Percentiles rank a stretch among this genome's conserved stretches.
phyloP scores from a whole-genome alignment of 2,797 vertebrate species.

The Sebastes kiyomatsui region DNA sequence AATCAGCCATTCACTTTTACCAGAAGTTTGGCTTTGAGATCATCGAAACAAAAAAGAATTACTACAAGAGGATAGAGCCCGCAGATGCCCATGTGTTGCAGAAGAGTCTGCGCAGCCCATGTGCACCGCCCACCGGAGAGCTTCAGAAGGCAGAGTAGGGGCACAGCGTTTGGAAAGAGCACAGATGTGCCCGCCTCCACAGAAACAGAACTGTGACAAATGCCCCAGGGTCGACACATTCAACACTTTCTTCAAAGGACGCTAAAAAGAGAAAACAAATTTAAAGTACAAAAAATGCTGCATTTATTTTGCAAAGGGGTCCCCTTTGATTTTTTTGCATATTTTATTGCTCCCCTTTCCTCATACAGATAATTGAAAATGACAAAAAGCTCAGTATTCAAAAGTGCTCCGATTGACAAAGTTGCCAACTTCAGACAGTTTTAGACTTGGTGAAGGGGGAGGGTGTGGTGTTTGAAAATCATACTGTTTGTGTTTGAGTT shows the following conservation, averaged over 20 bases:
- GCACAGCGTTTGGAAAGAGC: slow-evolving; percentile 77
- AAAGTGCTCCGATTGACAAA: slow-evolving; percentile 71
- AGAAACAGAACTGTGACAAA: slow-evolving; percentile 87
- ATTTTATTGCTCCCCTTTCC: slow-evolving; percentile 61
- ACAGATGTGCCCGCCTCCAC: slow-evolving; percentile 86
- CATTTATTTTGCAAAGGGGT: slow-evolving; percentile 81
- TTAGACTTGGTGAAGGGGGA: slow-evolving; percentile 68
- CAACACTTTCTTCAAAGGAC: slow-evolving; percentile 86
- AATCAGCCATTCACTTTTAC: slow-evolving; percentile 99
- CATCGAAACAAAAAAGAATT: slow-evolving; percentile 99
- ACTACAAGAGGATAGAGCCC: slow-evolving; percentile 99
- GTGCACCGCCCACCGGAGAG: slow-evolving; percentile 90
- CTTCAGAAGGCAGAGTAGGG: slow-evolving; percentile 93
- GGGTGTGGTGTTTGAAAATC: slow-evolving; percentile 73
- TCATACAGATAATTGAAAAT: slow-evolving; percentile 73
- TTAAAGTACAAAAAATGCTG: slow-evolving; percentile 80
- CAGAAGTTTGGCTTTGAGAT: slow-evolving; percentile 99
- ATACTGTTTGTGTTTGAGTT: slow-evolving; percentile 78
- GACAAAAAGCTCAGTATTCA: slow-evolving; percentile 64
- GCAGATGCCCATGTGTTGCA: slow-evolving; percentile 98
- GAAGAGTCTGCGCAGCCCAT: slow-evolving; percentile 95
- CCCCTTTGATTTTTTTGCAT: slow-evolving; percentile 69
- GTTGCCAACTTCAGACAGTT: slow-evolving; percentile 72
- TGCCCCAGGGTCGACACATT: slow-evolving; percentile 81
- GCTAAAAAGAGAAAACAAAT: slow-evolving; percentile 83